Evolutionary conservation across 2,113 vertebrate species (phyloP).

Genomic region (Ondatra zibethicus): DNA sequence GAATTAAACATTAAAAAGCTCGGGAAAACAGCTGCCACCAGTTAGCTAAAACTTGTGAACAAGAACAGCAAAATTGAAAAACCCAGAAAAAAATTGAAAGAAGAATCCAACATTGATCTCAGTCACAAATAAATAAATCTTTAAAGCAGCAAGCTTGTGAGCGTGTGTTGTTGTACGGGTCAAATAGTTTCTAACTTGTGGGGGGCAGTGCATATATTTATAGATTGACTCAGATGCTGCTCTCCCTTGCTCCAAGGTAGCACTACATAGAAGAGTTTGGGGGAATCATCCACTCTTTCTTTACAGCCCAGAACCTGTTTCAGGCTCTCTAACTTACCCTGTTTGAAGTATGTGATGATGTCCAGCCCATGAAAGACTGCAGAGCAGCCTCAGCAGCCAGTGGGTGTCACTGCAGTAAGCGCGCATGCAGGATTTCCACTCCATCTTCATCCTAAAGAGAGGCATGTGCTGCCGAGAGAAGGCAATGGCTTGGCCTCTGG

Average conservation of each 20-base stretch:
- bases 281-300: conserved; percentile 5
- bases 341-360: no score
- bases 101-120: conserved; percentile 69
- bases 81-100: not conserved
- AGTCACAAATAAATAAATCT: conserved; percentile 42
- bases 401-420: not conserved
- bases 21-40: not conserved
- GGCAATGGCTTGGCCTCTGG: not conserved
- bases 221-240: not conserved
- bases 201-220: not conserved
- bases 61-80: not conserved
- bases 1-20: not conserved
- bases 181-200: not conserved
- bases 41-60: not conserved
- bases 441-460: not conserved
- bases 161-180: fast-evolving
- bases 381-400: not conserved
- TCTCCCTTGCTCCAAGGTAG: not conserved
- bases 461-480: not conserved
- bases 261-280: not conserved
- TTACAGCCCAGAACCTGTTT: conserved; percentile 40
- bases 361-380: conserved; percentile 20
- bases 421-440: not conserved
- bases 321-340: no score
- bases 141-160: not conserved